Evolutionary conservation across 2,888 invertebrate genomes (phyloP), one percentile per base, ranked within the genome.

Genomic region (Limenitis camilla): DNA sequence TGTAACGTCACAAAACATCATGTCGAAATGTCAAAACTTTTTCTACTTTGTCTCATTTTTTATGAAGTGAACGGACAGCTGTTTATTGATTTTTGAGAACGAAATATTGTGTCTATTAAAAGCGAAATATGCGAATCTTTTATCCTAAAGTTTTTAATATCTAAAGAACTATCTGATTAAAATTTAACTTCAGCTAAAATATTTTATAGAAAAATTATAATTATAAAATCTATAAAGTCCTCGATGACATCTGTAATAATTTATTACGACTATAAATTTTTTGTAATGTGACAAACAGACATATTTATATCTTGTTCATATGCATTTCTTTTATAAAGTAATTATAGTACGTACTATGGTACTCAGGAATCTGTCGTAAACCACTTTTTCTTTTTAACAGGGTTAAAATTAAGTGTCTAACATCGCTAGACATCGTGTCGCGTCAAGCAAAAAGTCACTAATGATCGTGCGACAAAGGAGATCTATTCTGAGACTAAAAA

Each of bases 341-440:
- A 35, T 10, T 33, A 8, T 36, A 28, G 11, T 11, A 29, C 6
- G 28, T 10, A 19, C 19, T 19, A 19, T 19, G 8, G 28, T 4
- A 29, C 10, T 35, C 7, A 44, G 2, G 28, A 35, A 44, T 28
- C 19, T 49, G 61, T 55, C 60, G 64, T 64, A 56, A 49, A 39
- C 33, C 32, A 28, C 39, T 38, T 45, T 29, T 48, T 30, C 36
- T 49, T 40, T 56, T 49, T 45, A 39, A 32, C 40, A 45, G 19
- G 40, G 49, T 52, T 57, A 48, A 55, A 55, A 55, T 59, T 55
- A 59, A 51, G 33, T 39, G n/a, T 28, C 35, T 47, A 45, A 40
- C 54, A 31, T 39, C 42, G 39, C 54, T 55, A 55, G 54, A 55
- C 54, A 55, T 44, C 47, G 43, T 51, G 54, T 55, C 54, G 51